A percentile compares a stretch with the other conserved stretches of the same genome.
phyloP scores from a whole-genome alignment of 2,888 invertebrate species.

The Coenonympha glycerion region DNA sequence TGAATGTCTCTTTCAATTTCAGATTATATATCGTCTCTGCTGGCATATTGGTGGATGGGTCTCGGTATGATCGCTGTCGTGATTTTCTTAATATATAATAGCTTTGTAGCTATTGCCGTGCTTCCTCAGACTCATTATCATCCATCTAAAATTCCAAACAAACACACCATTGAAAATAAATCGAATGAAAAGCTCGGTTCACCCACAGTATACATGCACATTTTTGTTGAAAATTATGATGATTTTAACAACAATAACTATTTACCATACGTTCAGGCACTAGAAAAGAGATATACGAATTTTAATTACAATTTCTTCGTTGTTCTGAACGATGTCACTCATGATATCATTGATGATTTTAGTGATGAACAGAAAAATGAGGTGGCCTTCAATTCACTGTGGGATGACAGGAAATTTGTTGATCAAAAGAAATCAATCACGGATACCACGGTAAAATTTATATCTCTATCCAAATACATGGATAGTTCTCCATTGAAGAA shows the following conservation, averaged over 20 bases:
- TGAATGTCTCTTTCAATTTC: slow-evolving; percentile 33
- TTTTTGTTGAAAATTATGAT: slow-evolving; percentile 42
- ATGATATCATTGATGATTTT: slow-evolving; percentile 29
- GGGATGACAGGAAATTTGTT: slow-evolving; percentile 33
- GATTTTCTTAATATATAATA: slow-evolving; percentile 58
- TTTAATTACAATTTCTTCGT: slow-evolving; percentile 52
- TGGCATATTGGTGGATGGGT: slow-evolving; percentile 60
- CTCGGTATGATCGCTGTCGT: slow-evolving; percentile 56
- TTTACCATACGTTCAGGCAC: slow-evolving; percentile 46
- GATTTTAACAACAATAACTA: slow-evolving; percentile 44
- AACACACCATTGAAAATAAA: slow-evolving; percentile 23
- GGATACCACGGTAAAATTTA: slow-evolving; percentile 43
- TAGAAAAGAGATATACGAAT: slow-evolving; percentile 45
- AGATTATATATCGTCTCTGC: slow-evolving; percentile 59
- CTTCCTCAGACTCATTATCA: slow-evolving; percentile 37
- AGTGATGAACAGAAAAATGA: slow-evolving; percentile 52
- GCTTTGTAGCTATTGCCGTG: slow-evolving; percentile 44
- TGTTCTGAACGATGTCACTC: slow-evolving; percentile 47
- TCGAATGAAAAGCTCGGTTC: slow-evolving; percentile 18
- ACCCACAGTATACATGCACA: slow-evolving; percentile 52
- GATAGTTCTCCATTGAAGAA: slow-evolving; percentile 52
- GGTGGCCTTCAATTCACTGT: slow-evolving; percentile 52
- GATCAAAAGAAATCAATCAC: slow-evolving; percentile 26
- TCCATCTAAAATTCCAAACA: slow-evolving; percentile 27
- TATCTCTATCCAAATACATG: slow-evolving; percentile 46